Evolutionary conservation across 2,113 vertebrate genomes (phyloP).

Genomic region (Sander lucioperca): DNA sequence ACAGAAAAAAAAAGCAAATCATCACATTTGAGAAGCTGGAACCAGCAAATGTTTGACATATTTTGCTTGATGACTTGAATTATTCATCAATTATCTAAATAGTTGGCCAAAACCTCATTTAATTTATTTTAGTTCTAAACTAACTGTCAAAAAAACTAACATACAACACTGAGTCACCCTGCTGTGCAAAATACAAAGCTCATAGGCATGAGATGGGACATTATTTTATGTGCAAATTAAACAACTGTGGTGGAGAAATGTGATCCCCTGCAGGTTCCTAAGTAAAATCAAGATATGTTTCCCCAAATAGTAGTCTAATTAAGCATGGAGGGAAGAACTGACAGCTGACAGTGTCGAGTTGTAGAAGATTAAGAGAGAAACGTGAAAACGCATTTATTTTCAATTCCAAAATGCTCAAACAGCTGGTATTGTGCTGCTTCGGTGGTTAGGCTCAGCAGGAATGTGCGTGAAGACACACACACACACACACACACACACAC

Average conservation of each 20-base stretch:
- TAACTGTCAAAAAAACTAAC: neutral
- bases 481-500: neutral
- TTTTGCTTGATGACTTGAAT: neutral
- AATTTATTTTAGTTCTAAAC: neutral
- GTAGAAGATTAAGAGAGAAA: constrained; percentile 21
- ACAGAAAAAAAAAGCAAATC: neutral
- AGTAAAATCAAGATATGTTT: neutral
- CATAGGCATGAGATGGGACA: neutral
- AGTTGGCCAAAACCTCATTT: neutral
- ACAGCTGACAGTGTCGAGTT: constrained; percentile 28
- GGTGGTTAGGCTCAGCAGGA: constrained; percentile 32
- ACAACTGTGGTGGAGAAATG: neutral
- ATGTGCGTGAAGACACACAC: neutral
- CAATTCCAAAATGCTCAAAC: constrained; percentile 6
- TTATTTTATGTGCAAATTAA: constrained; percentile 9
- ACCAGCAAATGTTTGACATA: neutral
- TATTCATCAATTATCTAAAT: neutral
- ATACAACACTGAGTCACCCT: neutral
- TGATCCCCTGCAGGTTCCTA: neutral
- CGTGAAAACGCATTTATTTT: neutral
- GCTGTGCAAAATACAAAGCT: neutral
- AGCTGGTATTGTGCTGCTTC: constrained; percentile 54
- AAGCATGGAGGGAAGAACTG: neutral
- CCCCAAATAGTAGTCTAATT: neutral
- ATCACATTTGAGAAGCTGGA: neutral